Evolutionary conservation across 2,888 invertebrate species (phyloP).

Genomic region (Plemyria rubiginata): DNA sequence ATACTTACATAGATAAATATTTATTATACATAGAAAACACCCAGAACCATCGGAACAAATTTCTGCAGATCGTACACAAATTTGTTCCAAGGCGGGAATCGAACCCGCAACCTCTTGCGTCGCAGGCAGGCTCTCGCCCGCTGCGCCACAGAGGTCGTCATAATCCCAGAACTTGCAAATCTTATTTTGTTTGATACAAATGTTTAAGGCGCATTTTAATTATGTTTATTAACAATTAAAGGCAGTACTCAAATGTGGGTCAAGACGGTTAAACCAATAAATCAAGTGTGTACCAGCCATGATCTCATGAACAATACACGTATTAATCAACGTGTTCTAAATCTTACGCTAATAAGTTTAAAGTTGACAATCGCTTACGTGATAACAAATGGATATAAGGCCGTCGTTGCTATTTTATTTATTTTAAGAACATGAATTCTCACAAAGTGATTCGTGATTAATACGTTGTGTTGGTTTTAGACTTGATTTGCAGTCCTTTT

Average conservation of each 20-base stretch:
- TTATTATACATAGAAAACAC: no score
- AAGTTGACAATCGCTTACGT: slow-evolving; percentile 29
- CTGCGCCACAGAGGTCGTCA: no score
- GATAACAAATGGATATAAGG: slow-evolving; percentile 49
- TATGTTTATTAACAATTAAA: slow-evolving; percentile 85
- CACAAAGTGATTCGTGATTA: slow-evolving; percentile 51
- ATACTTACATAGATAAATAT: no score
- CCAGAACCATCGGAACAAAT: no score
- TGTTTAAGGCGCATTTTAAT: slow-evolving; percentile 82
- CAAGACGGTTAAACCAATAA: slow-evolving; percentile 83
- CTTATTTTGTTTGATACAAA: slow-evolving; percentile 14
- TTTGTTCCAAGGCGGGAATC: no score
- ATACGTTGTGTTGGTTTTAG: background rate
- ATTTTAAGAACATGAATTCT: slow-evolving; percentile 77
- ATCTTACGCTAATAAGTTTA: slow-evolving; percentile 45
- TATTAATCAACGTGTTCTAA: slow-evolving; percentile 40
- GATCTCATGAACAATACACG: slow-evolving; percentile 71
- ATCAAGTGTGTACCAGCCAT: slow-evolving; percentile 72
- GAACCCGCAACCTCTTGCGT: no score
- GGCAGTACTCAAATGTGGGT: slow-evolving; percentile 80
- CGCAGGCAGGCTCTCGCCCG: no score
- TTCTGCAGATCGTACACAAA: no score
- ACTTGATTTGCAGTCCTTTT: slow-evolving; percentile 13
- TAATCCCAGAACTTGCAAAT: no score
- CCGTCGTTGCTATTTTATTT: slow-evolving; percentile 73